A percentile compares a stretch with the other conserved stretches of the same genome.
phyloP scores from a whole-genome alignment of 2,797 vertebrate genomes.

The Acrocephalus scirpaceus region DNA sequence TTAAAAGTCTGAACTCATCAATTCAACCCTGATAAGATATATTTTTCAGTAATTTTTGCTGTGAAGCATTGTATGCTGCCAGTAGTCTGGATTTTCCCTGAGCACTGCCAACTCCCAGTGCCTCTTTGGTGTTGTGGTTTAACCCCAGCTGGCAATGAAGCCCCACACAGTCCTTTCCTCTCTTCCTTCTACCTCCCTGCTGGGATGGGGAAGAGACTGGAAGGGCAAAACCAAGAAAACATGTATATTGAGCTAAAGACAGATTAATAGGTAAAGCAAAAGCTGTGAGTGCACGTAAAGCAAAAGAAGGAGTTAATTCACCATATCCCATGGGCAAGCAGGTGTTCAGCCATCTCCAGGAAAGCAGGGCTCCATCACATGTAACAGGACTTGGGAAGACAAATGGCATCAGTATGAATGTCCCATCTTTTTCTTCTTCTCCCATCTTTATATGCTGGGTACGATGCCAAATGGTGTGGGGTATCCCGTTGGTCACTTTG shows the following conservation, averaged over 20 bases:
- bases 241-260: neutral
- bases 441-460: neutral
- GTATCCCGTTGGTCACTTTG: neutral
- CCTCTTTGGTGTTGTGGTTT: neutral
- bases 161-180: neutral
- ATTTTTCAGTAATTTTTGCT: neutral
- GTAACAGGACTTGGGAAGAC: neutral
- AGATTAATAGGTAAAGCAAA: neutral
- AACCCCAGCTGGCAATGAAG: neutral
- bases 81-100: neutral
- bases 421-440: neutral
- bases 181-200: neutral
- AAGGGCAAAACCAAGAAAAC: neutral
- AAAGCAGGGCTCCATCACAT: too few species aligned
- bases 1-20: neutral
- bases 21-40: neutral
- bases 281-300: neutral
- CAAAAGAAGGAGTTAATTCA: neutral
- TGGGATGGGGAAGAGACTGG: neutral
- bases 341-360: neutral
- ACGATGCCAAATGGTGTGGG: neutral
- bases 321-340: neutral
- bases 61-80: neutral
- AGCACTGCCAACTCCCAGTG: fast-evolving
- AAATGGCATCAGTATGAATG: neutral